Conservation (phyloP, 2,888 invertebrate species). For the Azorinus chamasolen region DNA sequence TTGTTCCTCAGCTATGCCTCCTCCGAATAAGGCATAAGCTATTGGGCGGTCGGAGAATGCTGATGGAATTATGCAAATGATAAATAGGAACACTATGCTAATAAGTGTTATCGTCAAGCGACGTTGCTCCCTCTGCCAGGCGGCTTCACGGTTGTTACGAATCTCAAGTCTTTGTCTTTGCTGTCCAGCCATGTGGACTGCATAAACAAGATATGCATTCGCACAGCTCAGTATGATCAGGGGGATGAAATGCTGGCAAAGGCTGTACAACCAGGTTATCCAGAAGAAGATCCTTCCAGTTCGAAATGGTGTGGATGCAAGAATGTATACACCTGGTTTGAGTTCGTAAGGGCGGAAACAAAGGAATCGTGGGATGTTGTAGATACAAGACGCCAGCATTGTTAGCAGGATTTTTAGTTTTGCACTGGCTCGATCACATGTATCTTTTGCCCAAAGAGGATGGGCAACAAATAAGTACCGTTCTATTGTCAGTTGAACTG, state of each 20-base stretch:
- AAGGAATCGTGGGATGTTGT: conserved; percentile 81
- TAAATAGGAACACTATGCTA: conserved; percentile 81
- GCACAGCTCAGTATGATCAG: conserved; percentile 72
- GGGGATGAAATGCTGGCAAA: conserved; percentile 77
- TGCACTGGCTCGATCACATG: conserved; percentile 79
- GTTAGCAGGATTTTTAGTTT: conserved; percentile 74
- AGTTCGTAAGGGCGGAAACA: conserved; percentile 61
- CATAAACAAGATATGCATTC: conserved; percentile 78
- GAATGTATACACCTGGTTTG: conserved; percentile 44
- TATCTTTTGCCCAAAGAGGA: conserved; percentile 81
- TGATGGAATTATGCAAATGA: conserved; percentile 81
- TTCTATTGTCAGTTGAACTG: conserved; percentile 82
- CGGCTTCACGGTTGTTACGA: conserved; percentile 72
- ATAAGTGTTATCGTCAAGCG: conserved; percentile 82
- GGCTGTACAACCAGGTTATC: conserved; percentile 78
- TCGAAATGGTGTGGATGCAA: conserved; percentile 71
- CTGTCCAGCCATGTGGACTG: conserved; percentile 74
- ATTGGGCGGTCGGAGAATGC: conserved; percentile 81
- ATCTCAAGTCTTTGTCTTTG: conserved; percentile 71
- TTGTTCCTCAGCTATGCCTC: conserved; percentile 39
- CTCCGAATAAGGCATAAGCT: conserved; percentile 77
- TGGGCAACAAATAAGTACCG: conserved; percentile 80
- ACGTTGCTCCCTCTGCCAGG: conserved; percentile 80
- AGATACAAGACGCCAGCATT: conserved; percentile 66
- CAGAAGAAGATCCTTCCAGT: conserved; percentile 55